Evolutionary conservation across 2,113 vertebrate species (phyloP), one percentile per base, ranked within the genome.

Genomic region (Campylomormyrus numenius): DNA sequence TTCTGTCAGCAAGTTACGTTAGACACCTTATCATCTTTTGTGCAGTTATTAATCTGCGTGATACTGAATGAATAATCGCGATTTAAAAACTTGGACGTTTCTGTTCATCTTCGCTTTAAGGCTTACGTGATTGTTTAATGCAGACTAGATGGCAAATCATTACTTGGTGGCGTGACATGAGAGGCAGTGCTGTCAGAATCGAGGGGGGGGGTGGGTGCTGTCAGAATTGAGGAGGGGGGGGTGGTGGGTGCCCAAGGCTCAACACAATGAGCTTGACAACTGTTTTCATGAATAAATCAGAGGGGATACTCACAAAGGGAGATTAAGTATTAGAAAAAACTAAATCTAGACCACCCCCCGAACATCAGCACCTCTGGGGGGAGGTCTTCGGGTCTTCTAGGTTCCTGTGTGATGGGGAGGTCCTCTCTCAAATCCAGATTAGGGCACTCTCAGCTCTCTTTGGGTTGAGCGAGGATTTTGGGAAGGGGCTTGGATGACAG

Each of bases 251-350:
- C 93, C 95, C 92, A 85, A 91, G 92, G 92, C 88, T 31, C 49
- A 35, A 46, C 85, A 50, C 49, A 87, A 42, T 77, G 15, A 77
- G 91, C 39, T 66, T 91, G 90, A 91, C 92, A 91, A 91, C 91
- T 94, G 92, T 94, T 93, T 92, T 92, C 92, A 93, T 93, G 88
- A 94, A 95, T 94, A 93, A 94, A 93, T 94, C 92, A 94, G 92
- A 88, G 90, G 84, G 87, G 86, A 90, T 91, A 88, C 84, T 85
- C 85, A 91, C 45, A 62, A 62, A 89, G 46, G 85, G 56, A 89
- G 87, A 92, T 94, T 90, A 66, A 90, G 88, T 93, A 93, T 90
- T 92, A 92, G 89, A 11, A 53, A 13, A 80, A 9, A 70, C 48
- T n/a, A 39, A 62, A 35, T n/a, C 24, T 24, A 39, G 21, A 58